These are phyloP conservation scores for Pheosia gnoma DNA, from an alignment of 2,888 invertebrate species.

Conservation along the genomic window DNA sequence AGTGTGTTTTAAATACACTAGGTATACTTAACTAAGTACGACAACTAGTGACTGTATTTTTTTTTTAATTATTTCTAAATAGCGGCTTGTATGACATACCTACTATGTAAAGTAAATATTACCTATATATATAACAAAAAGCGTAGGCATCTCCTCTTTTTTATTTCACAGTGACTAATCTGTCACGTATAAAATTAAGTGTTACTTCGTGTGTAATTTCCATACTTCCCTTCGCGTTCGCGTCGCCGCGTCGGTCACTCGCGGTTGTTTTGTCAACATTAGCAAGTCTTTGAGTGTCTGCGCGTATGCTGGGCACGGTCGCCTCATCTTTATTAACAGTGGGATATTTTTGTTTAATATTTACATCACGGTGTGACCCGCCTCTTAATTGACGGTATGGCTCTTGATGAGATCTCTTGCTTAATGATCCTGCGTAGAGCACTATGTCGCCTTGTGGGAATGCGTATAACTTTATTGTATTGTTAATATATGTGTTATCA, in stretches of 20 bases:
- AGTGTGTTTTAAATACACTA: too few relatives aligned
- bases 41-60: too few relatives aligned
- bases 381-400: constrained; percentile 59
- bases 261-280: constrained; percentile 59
- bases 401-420: constrained; percentile 51
- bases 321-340: constrained; percentile 66
- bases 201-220: constrained; percentile 49
- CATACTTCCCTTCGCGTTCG: constrained; percentile 24
- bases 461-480: constrained; percentile 20
- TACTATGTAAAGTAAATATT: too few relatives aligned
- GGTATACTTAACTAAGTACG: too few relatives aligned
- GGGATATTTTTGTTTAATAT: constrained; percentile 60
- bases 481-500: not conserved
- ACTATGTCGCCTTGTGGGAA: constrained; percentile 9
- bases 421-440: constrained; percentile 44
- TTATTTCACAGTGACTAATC: constrained; percentile 34
- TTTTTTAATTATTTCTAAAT: too few relatives aligned
- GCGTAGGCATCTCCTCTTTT: constrained; percentile 13
- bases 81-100: too few relatives aligned
- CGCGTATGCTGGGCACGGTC: constrained; percentile 62
- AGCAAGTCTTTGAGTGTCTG: constrained; percentile 59
- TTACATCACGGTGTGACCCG: constrained; percentile 50
- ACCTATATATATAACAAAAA: not conserved
- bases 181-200: constrained; percentile 64
- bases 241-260: constrained; percentile 41